Evolutionary conservation across 1,140 invertebrate species (phyloP), one percentile per base, ranked within the genome.

Genomic region (Melipona quadrifasciata): DNA sequence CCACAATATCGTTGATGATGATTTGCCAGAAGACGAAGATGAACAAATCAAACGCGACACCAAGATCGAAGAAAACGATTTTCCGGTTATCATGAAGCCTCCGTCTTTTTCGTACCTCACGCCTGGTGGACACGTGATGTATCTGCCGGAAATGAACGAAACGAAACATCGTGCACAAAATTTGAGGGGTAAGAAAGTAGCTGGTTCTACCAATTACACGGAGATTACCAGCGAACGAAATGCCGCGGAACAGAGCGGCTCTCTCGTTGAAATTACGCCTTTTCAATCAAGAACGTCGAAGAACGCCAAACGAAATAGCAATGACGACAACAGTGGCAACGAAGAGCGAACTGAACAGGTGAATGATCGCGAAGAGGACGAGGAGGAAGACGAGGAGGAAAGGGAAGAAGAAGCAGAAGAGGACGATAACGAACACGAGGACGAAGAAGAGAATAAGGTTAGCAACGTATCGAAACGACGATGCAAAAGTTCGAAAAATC

Each of bases 61-160:
- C 92, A 72, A 89, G 21, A 5, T 93, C 92, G 70, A 89, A 31
- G 51, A 93, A 24, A 87, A 88, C 11, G 92, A 92, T 16, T 93
- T 93, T 76, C 92, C 92, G 12, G 90, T 92, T 11, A 88, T 93
- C 31, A 92, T 94, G 90, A 95, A 95, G 87, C 92, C 95, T 39
- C 95, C 95, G 8, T 95, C 94, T 17, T 95, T 94, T 80, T 94
- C 94, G 11, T 95, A 95, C 67, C 87, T 95, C 21, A 92, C 93
- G 83, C 92, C 95, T 75, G 96, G 96, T 8, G 96, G 96, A 2
- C 96, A 97, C 91, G 96, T 97, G 14, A 97, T 98, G 96, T 98
- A 98, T 93, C 95, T 98, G 55, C 97, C 97, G 0, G 96, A 96
- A 73, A 96, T 96, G 75, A 95, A 95, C 86, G 91, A 80, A 19